A percentile compares a stretch with the other conserved stretches of the same genome.
Conservation (phyloP, 2,797 vertebrate species). For the Garrulus glandarius region DNA sequence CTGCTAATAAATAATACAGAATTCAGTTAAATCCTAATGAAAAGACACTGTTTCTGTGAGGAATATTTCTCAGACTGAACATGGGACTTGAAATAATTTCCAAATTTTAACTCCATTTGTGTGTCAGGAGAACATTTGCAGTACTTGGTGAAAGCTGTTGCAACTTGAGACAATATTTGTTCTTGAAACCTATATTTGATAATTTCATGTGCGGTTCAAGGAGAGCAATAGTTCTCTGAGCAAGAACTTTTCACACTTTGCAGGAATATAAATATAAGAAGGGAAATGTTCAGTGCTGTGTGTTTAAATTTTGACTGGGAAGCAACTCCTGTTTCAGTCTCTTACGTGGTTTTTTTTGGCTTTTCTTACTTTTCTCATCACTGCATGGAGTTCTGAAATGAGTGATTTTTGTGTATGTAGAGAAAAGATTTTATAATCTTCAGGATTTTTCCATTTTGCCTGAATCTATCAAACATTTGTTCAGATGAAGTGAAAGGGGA, state of each 20-base stretch:
- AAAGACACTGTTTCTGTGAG: not conserved
- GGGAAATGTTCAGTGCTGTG: not conserved
- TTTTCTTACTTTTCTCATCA: not conserved
- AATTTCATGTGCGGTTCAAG: not conserved
- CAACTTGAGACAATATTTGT: not conserved
- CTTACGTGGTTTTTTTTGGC: not conserved
- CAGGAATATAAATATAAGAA: not conserved
- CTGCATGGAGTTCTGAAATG: not conserved
- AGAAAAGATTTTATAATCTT: not conserved
- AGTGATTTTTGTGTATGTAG: conserved; percentile 1
- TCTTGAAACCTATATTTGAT: not conserved
- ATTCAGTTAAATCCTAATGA: not conserved
- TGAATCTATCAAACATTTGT: not conserved
- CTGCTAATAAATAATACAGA: not conserved
- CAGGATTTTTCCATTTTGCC: not conserved
- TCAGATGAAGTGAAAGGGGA: not conserved
- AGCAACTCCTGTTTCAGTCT: not conserved
- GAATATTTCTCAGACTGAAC: not conserved
- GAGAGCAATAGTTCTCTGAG: not conserved
- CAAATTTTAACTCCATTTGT: not conserved
- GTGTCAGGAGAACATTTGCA: not conserved
- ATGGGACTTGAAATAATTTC: not conserved
- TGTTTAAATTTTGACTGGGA: not conserved
- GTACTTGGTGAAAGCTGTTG: not conserved
- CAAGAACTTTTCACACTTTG: not conserved